A percentile compares a stretch with the other conserved stretches of the same genome.
Evolutionary conservation across 1,140 invertebrate species (phyloP).

Genomic region (Drosophila sp.): DNA sequence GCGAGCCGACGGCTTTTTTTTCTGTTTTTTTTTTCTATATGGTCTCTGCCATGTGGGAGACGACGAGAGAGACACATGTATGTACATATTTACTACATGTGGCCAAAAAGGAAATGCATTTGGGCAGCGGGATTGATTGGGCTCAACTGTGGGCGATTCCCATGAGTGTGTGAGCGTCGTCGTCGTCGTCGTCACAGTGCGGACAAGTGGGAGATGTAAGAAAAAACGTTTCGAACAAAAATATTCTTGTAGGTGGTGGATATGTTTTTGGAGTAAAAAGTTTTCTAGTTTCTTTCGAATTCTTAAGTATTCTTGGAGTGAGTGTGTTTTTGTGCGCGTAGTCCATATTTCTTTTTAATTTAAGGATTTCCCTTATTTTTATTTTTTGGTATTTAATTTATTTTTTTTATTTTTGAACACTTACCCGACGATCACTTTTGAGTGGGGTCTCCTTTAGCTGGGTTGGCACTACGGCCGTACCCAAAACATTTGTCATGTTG

Average conservation of each 20-base stretch:
- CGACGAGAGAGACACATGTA: slow-evolving; percentile 4
- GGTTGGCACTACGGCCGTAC: slow-evolving; percentile 66
- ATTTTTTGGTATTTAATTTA: neutral
- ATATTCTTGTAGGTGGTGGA: slow-evolving; percentile 19
- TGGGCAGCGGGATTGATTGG: slow-evolving; percentile 61
- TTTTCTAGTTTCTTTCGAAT: neutral
- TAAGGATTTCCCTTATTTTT: neutral
- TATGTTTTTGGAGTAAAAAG: slow-evolving; percentile 12
- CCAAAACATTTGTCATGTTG: slow-evolving; percentile 76
- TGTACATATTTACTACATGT: slow-evolving; percentile 21
- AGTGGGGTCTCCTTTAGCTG: slow-evolving; percentile 73
- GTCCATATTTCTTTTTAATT: neutral
- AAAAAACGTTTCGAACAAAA: slow-evolving; percentile 1
- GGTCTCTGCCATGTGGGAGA: neutral
- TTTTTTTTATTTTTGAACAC: slow-evolving; percentile 37
- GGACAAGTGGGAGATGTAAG: slow-evolving; percentile 13
- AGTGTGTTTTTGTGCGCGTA: neutral
- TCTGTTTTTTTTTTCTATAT: slow-evolving; percentile 16
- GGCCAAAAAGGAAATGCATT: slow-evolving; percentile 81
- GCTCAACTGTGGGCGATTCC: slow-evolving; percentile 17
- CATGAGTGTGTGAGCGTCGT: neutral
- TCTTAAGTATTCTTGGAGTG: neutral
- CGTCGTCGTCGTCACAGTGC: neutral
- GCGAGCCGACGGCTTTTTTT: slow-evolving; percentile 65
- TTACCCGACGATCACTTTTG: slow-evolving; percentile 82